Conservation (phyloP, 1,140 invertebrate genomes). For the Ruditapes philippinarum region DNA sequence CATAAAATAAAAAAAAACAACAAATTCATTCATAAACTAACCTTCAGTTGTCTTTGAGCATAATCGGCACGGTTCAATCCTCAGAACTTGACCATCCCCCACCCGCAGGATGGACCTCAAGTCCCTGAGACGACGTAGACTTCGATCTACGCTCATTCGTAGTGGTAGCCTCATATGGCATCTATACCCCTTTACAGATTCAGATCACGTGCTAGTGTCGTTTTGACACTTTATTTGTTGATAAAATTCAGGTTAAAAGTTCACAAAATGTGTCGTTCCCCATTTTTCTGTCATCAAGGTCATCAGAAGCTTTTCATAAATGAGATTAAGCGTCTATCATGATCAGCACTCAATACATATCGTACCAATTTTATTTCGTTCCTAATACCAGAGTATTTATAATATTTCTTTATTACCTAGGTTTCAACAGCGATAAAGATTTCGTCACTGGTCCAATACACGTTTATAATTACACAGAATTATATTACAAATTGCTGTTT, state of each 20-base stretch:
- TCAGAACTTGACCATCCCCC: slow-evolving; percentile 34
- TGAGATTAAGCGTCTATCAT: neutral
- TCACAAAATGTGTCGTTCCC: slow-evolving; percentile 18
- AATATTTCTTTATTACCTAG: too few species aligned
- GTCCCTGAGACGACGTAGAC: slow-evolving; percentile 56
- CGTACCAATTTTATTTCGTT: neutral
- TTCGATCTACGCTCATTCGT: slow-evolving; percentile 58
- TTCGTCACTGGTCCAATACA: too few species aligned
- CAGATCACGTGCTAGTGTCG: slow-evolving; percentile 6
- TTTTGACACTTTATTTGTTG: neutral
- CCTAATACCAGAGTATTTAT: too few species aligned
- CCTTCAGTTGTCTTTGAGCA: slow-evolving; percentile 53
- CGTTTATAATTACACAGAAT: too few species aligned
- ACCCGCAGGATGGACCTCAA: slow-evolving; percentile 38
- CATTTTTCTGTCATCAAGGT: slow-evolving; percentile 9
- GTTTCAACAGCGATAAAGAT: too few species aligned
- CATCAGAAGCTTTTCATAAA: neutral
- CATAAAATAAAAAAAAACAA: too few species aligned
- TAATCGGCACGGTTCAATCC: slow-evolving; percentile 61
- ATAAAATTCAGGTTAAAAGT: slow-evolving; percentile 33
- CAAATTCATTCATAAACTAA: too few species aligned
- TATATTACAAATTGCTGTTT: too few species aligned
- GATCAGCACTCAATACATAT: neutral
- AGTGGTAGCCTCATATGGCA: slow-evolving; percentile 14
- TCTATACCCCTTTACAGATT: slow-evolving; percentile 5